A percentile compares a stretch with the other conserved stretches of the same genome.
These are phyloP conservation scores for Poeciliopsis infans DNA, from an alignment of 2,797 vertebrate species.

Conservation along the genomic window DNA sequence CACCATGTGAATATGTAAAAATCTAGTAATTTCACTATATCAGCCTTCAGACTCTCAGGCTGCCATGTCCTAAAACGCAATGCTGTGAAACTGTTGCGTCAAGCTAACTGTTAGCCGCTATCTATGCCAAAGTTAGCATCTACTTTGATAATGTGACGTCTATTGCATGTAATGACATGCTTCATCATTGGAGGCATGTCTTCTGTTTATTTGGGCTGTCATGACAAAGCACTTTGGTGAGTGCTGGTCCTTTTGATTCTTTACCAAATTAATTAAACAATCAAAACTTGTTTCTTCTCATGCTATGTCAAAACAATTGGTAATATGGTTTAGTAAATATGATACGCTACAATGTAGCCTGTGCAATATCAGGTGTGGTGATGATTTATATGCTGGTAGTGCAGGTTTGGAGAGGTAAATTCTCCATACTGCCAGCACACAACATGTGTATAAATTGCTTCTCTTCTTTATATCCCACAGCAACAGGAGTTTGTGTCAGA, in stretches of 20 bases:
- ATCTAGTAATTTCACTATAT: slow-evolving; percentile 5
- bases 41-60: background rate
- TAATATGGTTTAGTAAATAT: background rate
- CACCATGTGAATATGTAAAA: background rate
- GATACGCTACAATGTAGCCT: background rate
- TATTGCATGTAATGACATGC: too few relatives aligned
- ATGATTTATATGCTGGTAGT: background rate
- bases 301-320: background rate
- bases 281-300: background rate
- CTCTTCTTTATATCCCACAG: background rate
- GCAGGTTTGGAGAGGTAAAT: background rate
- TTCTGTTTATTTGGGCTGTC: background rate
- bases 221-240: background rate
- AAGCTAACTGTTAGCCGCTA: background rate
- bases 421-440: background rate
- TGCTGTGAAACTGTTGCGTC: background rate
- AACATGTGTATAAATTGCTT: background rate
- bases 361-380: background rate
- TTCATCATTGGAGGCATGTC: background rate
- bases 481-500: background rate
- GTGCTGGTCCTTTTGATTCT: background rate
- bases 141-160: background rate
- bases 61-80: background rate
- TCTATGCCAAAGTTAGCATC: background rate
- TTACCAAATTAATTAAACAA: background rate